Evolutionary conservation across 2,888 invertebrate species (phyloP).

Genomic region (Tinea semifulvella): DNA sequence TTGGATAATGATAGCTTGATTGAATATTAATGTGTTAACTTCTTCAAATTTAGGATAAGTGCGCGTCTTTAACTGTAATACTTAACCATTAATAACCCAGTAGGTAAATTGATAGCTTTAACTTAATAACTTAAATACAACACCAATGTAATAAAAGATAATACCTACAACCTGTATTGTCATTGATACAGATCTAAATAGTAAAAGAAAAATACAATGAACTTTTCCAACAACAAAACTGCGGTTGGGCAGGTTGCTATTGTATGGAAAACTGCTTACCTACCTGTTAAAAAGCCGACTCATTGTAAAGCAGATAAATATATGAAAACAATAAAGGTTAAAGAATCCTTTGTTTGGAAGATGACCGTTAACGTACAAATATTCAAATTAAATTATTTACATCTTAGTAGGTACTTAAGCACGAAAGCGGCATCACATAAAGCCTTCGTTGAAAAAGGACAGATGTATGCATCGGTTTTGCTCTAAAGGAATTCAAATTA

Average conservation of each 20-base stretch:
- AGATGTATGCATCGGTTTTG: conserved; percentile 39
- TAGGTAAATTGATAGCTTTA: too few species aligned
- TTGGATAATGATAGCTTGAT: not conserved
- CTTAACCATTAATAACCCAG: too few species aligned
- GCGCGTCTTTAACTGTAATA: too few species aligned
- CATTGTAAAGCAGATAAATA: conserved; percentile 6
- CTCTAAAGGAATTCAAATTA: conserved; percentile 60
- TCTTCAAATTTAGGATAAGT: too few species aligned
- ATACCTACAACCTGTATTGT: too few species aligned
- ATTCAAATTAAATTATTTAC: conserved; percentile 52
- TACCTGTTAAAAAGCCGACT: conserved; percentile 4
- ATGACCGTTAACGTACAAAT: conserved; percentile 44
- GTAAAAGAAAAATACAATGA: too few species aligned
- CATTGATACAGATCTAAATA: too few species aligned
- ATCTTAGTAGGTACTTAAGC: conserved; percentile 31
- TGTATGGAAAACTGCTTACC: conserved; percentile 6
- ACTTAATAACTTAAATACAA: too few species aligned
- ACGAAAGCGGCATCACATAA: conserved; percentile 30
- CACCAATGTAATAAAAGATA: too few species aligned
- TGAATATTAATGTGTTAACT: not conserved
- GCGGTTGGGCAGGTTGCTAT: conserved; percentile 5
- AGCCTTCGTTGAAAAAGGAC: conserved; percentile 30
- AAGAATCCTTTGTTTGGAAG: conserved; percentile 2
- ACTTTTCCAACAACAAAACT: not conserved
- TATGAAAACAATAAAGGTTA: conserved; percentile 5